Evolutionary conservation across 1,140 invertebrate species (phyloP).

Genomic region (Caenorhabditis elegans): WBcel235 BX284605.5:9911001-9911500

Average conservation of each 20-base stretch:
- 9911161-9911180: neutral
- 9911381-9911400: conserved; percentile 28
- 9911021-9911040: neutral
- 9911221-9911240: conserved; percentile 17
- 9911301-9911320: conserved; percentile 26
- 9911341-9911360: conserved; percentile 5
- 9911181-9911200: neutral
- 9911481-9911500: neutral
- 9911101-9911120: neutral
- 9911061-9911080: neutral
- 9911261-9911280: neutral
- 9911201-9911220: neutral
- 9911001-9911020: neutral
- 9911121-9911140: conserved; percentile 34
- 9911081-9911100: neutral
- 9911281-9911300: neutral
- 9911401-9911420: neutral
- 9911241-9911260: neutral
- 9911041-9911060: neutral
- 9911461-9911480: neutral
- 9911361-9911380: conserved; percentile 33
- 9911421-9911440: neutral
- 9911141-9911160: conserved; percentile 22
- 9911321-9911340: neutral
- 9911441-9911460: neutral